Percentiles rank a stretch among this genome's conserved stretches.
Conservation (phyloP, 2,113 vertebrate species). For the Antechinus stuartii region DNA sequence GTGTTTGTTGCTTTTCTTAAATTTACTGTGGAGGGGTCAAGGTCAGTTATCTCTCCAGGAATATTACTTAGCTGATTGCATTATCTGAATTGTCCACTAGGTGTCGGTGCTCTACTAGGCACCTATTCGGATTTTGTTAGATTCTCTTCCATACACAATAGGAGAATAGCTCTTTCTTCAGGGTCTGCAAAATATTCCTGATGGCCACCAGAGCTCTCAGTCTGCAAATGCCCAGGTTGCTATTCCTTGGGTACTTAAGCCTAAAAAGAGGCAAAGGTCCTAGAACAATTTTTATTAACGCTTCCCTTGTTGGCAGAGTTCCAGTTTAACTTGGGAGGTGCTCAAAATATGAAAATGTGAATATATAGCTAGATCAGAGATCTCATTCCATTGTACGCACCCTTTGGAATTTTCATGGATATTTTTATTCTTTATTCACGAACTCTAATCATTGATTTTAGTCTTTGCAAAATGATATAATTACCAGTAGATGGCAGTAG, state of each 20-base stretch:
- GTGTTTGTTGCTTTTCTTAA: not conserved
- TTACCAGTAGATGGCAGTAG: slow-evolving; percentile 62
- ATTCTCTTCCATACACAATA: not conserved
- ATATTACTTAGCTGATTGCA: not conserved
- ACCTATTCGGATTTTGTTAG: not conserved
- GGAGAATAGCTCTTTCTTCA: not conserved
- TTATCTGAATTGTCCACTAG: not conserved
- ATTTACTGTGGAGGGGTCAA: not conserved
- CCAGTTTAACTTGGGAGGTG: not conserved
- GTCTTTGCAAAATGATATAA: slow-evolving; percentile 14
- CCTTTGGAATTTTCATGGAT: not conserved
- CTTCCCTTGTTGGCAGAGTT: not conserved
- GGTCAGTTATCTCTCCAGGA: not conserved
- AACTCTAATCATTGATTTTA: not conserved
- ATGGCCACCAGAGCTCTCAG: not conserved
- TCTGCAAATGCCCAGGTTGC: not conserved
- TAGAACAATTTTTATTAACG: not conserved
- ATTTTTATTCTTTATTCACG: not conserved
- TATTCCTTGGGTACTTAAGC: not conserved
- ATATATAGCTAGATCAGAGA: not conserved
- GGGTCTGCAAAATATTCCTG: not conserved
- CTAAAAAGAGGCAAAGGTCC: not conserved
- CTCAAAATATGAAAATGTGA: not conserved
- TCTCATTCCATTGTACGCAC: not conserved
- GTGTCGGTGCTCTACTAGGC: not conserved